Percentiles rank a stretch among this genome's conserved stretches.
Conservation (phyloP, 1,140 invertebrate species). For the Zaprionus taronus region DNA sequence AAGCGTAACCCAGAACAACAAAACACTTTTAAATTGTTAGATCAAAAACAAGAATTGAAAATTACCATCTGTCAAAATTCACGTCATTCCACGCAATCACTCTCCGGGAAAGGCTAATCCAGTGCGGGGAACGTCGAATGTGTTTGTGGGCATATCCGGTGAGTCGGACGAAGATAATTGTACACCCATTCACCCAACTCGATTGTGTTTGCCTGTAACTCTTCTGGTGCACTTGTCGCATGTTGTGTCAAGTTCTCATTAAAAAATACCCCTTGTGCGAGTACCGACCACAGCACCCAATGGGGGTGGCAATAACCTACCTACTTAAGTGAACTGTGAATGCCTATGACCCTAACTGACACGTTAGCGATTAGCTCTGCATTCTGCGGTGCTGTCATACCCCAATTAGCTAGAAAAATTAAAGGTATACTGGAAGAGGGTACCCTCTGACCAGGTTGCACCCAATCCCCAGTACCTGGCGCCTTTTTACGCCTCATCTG, state of each 20-base stretch:
- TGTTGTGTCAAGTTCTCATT: slow-evolving; percentile 75
- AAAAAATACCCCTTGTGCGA: slow-evolving; percentile 66
- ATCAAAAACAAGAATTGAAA: slow-evolving; percentile 78
- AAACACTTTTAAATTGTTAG: slow-evolving; percentile 81
- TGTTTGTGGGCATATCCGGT: slow-evolving; percentile 31
- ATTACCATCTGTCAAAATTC: slow-evolving; percentile 83
- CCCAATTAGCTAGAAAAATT: slow-evolving; percentile 70
- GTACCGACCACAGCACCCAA: slow-evolving; percentile 30
- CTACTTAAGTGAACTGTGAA: slow-evolving; percentile 51
- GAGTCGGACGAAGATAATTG: slow-evolving; percentile 53
- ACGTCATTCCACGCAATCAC: slow-evolving; percentile 72
- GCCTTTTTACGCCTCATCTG: background rate
- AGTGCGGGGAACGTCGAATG: slow-evolving; percentile 20
- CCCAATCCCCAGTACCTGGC: background rate
- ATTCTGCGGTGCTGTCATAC: slow-evolving; percentile 64
- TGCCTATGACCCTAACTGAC: slow-evolving; percentile 59
- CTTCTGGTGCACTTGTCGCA: slow-evolving; percentile 76
- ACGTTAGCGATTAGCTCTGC: slow-evolving; percentile 40
- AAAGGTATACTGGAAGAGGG: background rate
- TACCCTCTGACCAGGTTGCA: no score
- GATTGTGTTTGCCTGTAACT: slow-evolving; percentile 59
- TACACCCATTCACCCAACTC: slow-evolving; percentile 22
- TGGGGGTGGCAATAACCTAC: slow-evolving; percentile 42
- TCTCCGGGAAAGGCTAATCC: slow-evolving; percentile 56
- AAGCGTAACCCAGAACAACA: slow-evolving; percentile 69